These are phyloP conservation scores for Limnephilus rhombicus DNA, from an alignment of 2,888 invertebrate genomes.

Conservation along the genomic window DNA sequence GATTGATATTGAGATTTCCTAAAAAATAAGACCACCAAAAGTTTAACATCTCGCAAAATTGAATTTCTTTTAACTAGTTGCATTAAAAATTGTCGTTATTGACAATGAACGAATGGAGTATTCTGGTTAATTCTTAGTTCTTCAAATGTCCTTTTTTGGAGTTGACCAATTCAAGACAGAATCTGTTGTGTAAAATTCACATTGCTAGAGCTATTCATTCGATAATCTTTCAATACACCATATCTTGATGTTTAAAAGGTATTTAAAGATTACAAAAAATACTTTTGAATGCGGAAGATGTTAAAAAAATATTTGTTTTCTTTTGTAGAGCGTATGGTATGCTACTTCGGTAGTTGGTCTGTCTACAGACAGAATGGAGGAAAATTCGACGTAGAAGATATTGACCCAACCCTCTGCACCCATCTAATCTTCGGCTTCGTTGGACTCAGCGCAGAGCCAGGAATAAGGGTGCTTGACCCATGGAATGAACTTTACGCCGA, in stretches of 20 bases:
- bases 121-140: not conserved
- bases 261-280: not conserved
- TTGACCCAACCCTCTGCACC: constrained; percentile 84
- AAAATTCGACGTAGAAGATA: constrained; percentile 81
- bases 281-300: not conserved
- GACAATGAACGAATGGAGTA: not conserved
- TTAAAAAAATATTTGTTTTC: fast-evolving
- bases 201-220: no score
- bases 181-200: no score
- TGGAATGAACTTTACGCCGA: constrained; percentile 81
- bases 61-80: no score
- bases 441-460: constrained; percentile 79
- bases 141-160: not conserved
- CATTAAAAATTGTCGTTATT: not conserved
- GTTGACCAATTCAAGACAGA: not conserved
- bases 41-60: no score
- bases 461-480: constrained; percentile 78
- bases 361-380: constrained; percentile 82
- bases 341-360: constrained; percentile 89
- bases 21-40: not conserved
- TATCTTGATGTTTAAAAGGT: no score
- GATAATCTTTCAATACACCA: no score
- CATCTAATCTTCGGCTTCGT: constrained; percentile 86
- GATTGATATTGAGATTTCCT: not conserved
- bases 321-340: constrained; percentile 74